Evolutionary conservation across 2,113 vertebrate genomes (phyloP).

Genomic region (Pterocles gutturalis): DNA sequence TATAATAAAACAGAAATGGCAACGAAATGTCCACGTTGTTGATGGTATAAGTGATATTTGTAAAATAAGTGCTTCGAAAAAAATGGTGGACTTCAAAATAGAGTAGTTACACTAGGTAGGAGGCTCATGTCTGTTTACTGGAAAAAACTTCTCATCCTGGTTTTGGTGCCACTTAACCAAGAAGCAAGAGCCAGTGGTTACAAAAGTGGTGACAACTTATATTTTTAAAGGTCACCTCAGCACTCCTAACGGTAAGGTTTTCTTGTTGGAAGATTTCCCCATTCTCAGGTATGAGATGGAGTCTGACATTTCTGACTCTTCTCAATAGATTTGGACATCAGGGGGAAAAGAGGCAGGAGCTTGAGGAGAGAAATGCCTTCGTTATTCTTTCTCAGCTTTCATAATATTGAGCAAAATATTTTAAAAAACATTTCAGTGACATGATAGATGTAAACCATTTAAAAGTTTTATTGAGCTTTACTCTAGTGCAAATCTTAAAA

Average conservation of each 20-base stretch:
- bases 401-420: neutral
- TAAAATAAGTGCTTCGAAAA: neutral
- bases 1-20: neutral
- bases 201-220: neutral
- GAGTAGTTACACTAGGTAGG: fast-evolving
- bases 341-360: neutral
- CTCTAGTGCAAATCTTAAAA: constrained; percentile 51
- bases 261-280: neutral
- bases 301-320: neutral
- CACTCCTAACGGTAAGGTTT: neutral
- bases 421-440: neutral
- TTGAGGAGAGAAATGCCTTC: neutral
- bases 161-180: neutral
- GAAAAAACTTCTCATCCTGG: neutral
- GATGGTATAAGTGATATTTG: neutral
- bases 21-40: neutral
- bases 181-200: neutral
- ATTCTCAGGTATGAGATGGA: fast-evolving
- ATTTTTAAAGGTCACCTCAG: neutral
- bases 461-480: constrained; percentile 65
- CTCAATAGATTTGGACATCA: neutral
- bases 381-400: neutral
- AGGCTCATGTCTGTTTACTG: fast-evolving
- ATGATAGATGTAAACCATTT: constrained; percentile 44
- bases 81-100: neutral